phyloP scores from a whole-genome alignment of 2,113 vertebrate genomes.

The Bujurquina vittata region DNA sequence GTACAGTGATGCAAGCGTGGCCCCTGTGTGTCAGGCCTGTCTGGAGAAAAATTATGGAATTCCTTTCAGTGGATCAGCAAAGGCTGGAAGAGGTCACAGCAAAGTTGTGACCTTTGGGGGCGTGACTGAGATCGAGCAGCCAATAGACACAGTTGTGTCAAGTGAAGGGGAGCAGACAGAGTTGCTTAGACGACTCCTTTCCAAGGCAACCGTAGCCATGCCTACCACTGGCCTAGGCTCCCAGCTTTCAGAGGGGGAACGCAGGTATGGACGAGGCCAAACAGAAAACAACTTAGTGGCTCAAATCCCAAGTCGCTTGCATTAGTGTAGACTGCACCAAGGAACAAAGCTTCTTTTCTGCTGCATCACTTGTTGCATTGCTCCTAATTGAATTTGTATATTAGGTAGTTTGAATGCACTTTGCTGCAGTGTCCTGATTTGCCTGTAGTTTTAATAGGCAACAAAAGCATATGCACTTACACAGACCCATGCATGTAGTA shows the following conservation, averaged over 20 bases:
- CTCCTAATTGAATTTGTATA: constrained; percentile 32
- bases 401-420: constrained; percentile 16
- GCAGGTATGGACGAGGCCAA: constrained; percentile 75
- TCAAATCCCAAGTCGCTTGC: constrained; percentile 28
- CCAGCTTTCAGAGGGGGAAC: constrained; percentile 76
- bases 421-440: constrained; percentile 38
- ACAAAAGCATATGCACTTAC: not conserved
- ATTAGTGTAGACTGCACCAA: constrained; percentile 20
- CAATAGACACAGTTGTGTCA: constrained; percentile 79
- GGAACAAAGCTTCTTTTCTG: not conserved
- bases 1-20: constrained; percentile 76
- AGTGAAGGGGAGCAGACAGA: constrained; percentile 74
- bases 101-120: constrained; percentile 93
- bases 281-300: constrained; percentile 16
- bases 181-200: constrained; percentile 77
- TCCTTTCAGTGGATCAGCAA: constrained; percentile 77
- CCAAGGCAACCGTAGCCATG: constrained; percentile 78
- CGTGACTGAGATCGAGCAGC: constrained; percentile 93
- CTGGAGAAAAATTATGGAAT: constrained; percentile 77
- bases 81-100: constrained; percentile 80
- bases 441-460: constrained; percentile 40
- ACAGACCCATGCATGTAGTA: constrained; percentile 5
- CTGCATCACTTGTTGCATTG: constrained; percentile 8
- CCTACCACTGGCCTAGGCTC: constrained; percentile 77
- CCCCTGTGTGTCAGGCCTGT: constrained; percentile 79